phyloP scores from a whole-genome alignment of 1,140 invertebrate genomes.

The Drosophila pandora region DNA sequence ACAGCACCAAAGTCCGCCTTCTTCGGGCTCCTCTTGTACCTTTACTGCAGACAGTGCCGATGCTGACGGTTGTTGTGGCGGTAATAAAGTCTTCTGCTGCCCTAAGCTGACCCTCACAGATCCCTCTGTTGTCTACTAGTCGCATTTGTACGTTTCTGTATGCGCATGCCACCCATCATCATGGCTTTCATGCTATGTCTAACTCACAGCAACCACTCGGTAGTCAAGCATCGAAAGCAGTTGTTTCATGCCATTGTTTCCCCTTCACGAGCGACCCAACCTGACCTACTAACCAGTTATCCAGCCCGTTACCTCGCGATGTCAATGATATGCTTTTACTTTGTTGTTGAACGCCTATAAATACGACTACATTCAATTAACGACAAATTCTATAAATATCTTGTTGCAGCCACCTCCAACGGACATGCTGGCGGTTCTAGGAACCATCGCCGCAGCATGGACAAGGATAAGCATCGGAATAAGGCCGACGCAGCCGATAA shows the following conservation, averaged over 20 bases:
- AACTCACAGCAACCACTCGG: constrained; percentile 41
- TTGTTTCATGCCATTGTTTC: constrained; percentile 26
- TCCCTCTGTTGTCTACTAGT: constrained; percentile 16
- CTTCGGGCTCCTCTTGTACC: constrained; percentile 21
- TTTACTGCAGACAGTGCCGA: constrained; percentile 27
- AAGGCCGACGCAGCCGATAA: constrained; percentile 61
- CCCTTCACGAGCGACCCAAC: constrained; percentile 11
- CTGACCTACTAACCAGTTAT: constrained; percentile 22
- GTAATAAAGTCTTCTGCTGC: constrained; percentile 59
- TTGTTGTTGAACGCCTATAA: constrained; percentile 10
- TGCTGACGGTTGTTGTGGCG: constrained; percentile 65
- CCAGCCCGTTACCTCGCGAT: constrained; percentile 13
- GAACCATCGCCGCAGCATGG: constrained; percentile 78
- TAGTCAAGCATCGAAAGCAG: constrained; percentile 20
- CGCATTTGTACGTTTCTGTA: constrained; percentile 39
- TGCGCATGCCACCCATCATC: constrained; percentile 30
- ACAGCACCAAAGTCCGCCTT: constrained; percentile 23
- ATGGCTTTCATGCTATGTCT: constrained; percentile 18
- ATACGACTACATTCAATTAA: constrained; percentile 11
- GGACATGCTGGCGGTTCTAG: constrained; percentile 72
- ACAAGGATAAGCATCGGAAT: constrained; percentile 80
- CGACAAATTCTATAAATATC: constrained; percentile 8
- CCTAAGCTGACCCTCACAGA: constrained; percentile 30
- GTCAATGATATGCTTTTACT: constrained; percentile 44
- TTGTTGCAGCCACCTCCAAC: constrained; percentile 69